These are phyloP conservation scores for Mycalesis mineus DNA, from an alignment of 2,888 invertebrate species.

Conservation along the genomic window DNA sequence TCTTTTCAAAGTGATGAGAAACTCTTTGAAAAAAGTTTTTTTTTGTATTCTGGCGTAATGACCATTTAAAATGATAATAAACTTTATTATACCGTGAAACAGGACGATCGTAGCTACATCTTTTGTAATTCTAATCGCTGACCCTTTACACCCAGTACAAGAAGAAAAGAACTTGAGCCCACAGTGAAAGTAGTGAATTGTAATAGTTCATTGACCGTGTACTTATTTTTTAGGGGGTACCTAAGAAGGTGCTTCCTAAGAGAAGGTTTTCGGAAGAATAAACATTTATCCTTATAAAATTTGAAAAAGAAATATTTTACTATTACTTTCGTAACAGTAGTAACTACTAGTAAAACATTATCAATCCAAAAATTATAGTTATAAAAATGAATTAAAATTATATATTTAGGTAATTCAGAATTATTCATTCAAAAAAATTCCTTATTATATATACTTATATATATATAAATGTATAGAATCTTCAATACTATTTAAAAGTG, in stretches of 20 bases:
- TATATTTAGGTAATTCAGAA: too few species aligned
- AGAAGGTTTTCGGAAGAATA: not conserved
- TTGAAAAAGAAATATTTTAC: too few species aligned
- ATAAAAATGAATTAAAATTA: too few species aligned
- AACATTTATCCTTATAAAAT: too few species aligned
- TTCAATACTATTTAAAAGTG: too few species aligned
- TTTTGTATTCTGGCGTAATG: constrained; percentile 6
- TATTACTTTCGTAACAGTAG: too few species aligned
- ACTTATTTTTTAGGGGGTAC: not conserved
- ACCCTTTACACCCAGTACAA: constrained; percentile 9
- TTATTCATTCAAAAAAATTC: too few species aligned
- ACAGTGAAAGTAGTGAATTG: constrained; percentile 5
- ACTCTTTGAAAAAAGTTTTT: constrained; percentile 6
- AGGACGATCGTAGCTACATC: constrained; percentile 4
- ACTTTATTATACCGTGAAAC: constrained; percentile 11
- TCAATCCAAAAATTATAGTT: too few species aligned
- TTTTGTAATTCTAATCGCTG: constrained; percentile 9
- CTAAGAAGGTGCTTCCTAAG: not conserved
- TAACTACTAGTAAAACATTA: too few species aligned
- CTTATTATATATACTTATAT: too few species aligned
- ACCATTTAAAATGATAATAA: constrained; percentile 15
- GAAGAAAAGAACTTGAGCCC: not conserved
- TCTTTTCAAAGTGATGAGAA: constrained; percentile 11
- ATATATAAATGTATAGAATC: too few species aligned
- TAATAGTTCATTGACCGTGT: constrained; percentile 2